These are phyloP conservation scores for Chiridota heheva DNA, from an alignment of 35 echinoderm and acorn worm species.

Conservation along the genomic window DNA sequence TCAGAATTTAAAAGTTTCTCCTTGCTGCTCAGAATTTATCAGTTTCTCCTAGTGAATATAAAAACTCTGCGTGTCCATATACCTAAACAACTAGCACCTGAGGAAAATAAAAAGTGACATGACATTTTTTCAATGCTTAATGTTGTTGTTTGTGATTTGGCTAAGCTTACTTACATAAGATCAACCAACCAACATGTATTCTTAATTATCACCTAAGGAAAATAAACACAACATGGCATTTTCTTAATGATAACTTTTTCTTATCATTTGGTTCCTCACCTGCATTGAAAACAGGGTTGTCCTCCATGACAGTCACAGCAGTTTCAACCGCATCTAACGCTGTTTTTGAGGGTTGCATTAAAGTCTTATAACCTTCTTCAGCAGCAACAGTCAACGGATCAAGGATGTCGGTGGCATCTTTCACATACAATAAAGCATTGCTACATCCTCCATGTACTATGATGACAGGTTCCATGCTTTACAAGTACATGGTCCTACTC, in stretches of 20 bases:
- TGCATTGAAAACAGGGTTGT: slow-evolving; percentile 56
- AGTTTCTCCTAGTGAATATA: too few species aligned
- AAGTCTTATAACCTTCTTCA: slow-evolving; percentile 29
- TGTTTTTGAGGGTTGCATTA: not conserved
- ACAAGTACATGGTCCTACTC: not conserved
- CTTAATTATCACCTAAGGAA: not conserved
- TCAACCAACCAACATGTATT: not conserved
- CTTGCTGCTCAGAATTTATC: too few species aligned
- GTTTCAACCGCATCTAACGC: slow-evolving; percentile 55
- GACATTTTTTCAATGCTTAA: not conserved
- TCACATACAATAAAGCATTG: not conserved
- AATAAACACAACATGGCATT: too few species aligned
- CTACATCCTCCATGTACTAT: slow-evolving; percentile 52
- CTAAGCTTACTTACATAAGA: not conserved
- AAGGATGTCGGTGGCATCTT: not conserved
- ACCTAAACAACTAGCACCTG: not conserved
- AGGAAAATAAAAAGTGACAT: not conserved
- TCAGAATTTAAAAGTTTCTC: too few species aligned
- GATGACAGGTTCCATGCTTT: slow-evolving; percentile 15
- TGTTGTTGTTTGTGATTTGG: not conserved
- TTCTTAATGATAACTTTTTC: too few species aligned
- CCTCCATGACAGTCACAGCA: slow-evolving; percentile 40
- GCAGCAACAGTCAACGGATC: slow-evolving; percentile 31
- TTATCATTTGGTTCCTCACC: too few species aligned
- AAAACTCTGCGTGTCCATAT: too few species aligned